These are phyloP conservation scores for Oncorhynchus masou DNA, from an alignment of 2,113 vertebrate genomes.

Conservation along the genomic window DNA sequence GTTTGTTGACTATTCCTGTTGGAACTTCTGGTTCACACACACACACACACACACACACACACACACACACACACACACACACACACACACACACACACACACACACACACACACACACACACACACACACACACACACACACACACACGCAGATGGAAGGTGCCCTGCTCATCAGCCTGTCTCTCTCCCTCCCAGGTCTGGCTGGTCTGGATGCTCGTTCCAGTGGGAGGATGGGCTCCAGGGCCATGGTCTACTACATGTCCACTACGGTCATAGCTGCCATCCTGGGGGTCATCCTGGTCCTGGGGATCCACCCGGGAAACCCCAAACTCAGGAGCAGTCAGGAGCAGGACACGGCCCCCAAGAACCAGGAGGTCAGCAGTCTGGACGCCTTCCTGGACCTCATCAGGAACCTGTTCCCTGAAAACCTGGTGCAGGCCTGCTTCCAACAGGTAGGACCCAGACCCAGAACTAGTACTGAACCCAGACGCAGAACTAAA, in stretches of 20 bases:
- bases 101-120: too few species aligned
- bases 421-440: constrained; percentile 82
- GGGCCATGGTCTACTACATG: constrained; percentile 85
- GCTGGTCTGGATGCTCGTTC: constrained; percentile 81
- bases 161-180: not conserved
- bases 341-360: not conserved
- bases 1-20: too few species aligned
- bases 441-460: constrained; percentile 80
- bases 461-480: too few species aligned
- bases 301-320: constrained; percentile 80
- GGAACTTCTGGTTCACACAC: not conserved
- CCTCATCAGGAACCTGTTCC: constrained; percentile 82
- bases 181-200: constrained; percentile 67
- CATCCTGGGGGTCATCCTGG: constrained; percentile 79
- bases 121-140: not conserved
- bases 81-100: fast-evolving
- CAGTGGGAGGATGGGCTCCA: constrained; percentile 80
- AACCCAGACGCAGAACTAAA: too few species aligned
- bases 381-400: constrained; percentile 85
- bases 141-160: not conserved
- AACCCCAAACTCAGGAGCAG: constrained; percentile 76
- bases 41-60: not conserved
- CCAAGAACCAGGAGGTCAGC: constrained; percentile 76
- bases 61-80: not conserved
- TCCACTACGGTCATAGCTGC: constrained; percentile 81